Conservation (phyloP, 2,113 vertebrate species). For the Pogonocichla stellata region DNA sequence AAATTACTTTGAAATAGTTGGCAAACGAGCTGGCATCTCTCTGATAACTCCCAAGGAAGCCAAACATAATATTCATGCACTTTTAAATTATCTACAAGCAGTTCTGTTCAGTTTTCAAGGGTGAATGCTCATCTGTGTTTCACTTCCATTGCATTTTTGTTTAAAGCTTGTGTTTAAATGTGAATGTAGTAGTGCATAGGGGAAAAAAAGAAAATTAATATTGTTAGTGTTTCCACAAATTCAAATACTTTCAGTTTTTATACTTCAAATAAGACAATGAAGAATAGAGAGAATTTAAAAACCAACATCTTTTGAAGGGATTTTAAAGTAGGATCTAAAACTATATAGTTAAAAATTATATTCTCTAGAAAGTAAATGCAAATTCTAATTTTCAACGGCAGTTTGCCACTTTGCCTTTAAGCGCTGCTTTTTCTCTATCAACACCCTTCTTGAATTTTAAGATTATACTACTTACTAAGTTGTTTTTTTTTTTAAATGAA, state of each 20-base stretch:
- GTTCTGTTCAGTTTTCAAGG: not conserved
- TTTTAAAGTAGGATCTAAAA: not conserved
- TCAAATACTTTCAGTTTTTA: not conserved
- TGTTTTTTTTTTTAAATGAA: not conserved
- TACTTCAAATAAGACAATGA: not conserved
- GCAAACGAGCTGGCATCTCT: constrained; percentile 2
- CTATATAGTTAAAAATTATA: not conserved
- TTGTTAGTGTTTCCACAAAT: not conserved
- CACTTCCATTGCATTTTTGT: not conserved
- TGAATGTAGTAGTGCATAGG: not conserved
- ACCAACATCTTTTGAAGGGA: not conserved
- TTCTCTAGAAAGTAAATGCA: not conserved
- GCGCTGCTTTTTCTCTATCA: not conserved
- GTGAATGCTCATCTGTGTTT: not conserved
- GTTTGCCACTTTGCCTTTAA: not conserved
- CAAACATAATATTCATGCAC: not conserved
- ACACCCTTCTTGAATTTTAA: not conserved
- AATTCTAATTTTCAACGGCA: not conserved
- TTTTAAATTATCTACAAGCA: constrained; percentile 12
- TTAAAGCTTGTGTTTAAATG: not conserved
- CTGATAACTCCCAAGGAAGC: not conserved
- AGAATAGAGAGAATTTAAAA: not conserved
- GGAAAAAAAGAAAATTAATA: not conserved
- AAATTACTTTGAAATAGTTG: not conserved
- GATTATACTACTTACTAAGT: not conserved